Percentiles rank a stretch among this genome's conserved stretches.
phyloP scores from a whole-genome alignment of 2,113 vertebrate species.

The Holacanthus passer region DNA sequence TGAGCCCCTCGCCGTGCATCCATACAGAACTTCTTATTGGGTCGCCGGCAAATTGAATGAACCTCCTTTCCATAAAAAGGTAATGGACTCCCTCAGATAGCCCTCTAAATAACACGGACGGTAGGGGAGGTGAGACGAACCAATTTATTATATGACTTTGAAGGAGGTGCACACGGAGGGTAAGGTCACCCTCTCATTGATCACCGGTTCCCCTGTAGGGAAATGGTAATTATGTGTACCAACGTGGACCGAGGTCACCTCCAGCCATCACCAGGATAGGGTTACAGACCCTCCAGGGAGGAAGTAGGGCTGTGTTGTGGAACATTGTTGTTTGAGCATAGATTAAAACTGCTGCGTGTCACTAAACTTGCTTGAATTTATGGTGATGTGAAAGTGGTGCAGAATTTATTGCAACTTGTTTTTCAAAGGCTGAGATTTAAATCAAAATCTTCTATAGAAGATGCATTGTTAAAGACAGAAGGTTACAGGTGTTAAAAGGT shows the following conservation, averaged over 20 bases:
- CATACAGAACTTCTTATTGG: conserved; percentile 71
- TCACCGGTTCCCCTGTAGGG: conserved; percentile 61
- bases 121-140: conserved; percentile 68
- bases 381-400: neutral
- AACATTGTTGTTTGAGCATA: conserved; percentile 10
- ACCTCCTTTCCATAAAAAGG: conserved; percentile 81
- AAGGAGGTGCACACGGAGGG: conserved; percentile 47
- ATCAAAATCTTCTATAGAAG: neutral
- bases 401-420: neutral
- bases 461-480: neutral
- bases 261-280: conserved; percentile 23
- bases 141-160: conserved; percentile 77
- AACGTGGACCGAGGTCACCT: conserved; percentile 63
- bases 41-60: conserved; percentile 79
- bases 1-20: conserved; percentile 62
- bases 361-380: conserved; percentile 2
- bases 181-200: conserved; percentile 80
- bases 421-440: neutral
- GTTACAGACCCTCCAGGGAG: conserved; percentile 18
- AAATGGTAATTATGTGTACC: conserved; percentile 74
- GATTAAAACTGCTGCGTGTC: conserved; percentile 17
- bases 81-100: conserved; percentile 79
- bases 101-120: conserved; percentile 79
- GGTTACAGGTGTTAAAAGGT: neutral
- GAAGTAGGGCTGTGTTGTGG: neutral